Evolutionary conservation across 2,888 invertebrate genomes (phyloP), one percentile per base, ranked within the genome.

Genomic region (Phanerotoma sp.): DNA sequence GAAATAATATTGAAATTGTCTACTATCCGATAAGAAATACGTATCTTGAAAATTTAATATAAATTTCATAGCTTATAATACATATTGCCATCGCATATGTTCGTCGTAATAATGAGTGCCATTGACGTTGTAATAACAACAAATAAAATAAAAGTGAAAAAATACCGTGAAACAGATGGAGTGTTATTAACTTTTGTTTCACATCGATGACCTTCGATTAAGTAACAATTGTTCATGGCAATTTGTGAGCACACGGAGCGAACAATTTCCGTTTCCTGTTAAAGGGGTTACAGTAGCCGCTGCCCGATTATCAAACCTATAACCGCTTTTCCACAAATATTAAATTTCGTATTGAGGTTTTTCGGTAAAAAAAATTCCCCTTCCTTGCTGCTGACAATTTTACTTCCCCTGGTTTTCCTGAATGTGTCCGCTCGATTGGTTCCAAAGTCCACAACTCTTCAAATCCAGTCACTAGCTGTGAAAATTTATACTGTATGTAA

Each of bases 191-290:
- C 16, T 9, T 3, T 10, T 11, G 21, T 20, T 18, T 11, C 20
- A 3, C 21, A 21, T 21, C 21, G 44, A n/a, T 25, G 51, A 52
- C 35, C 30, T 15, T 45, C 38, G 37, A 57, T 7, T 50, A 55
- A 57, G 52, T 51, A 60, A 59, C 56, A 54, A 56, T 41, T 56
- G 59, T 59, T 59, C 18, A 18, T 47, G 45, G 51, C 58, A 56
- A 59, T 59, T 59, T 55, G 53, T 52, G 42, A 52, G 32, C 50
- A 55, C 55, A 42, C 53, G 45, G 44, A 41, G 25, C 44, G 25
- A 50, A 44, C 60, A 55, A 57, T 57, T 57, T 57, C 53, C 57
- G 44, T 41, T 57, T 60, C 57, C 59, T 56, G 48, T 54, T 20
- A 54, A 25, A 42, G 48, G 54, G 32, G 59, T 42, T 54, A 51